Conservation (phyloP, 2,797 vertebrate species). For the Selene dorsalis region DNA sequence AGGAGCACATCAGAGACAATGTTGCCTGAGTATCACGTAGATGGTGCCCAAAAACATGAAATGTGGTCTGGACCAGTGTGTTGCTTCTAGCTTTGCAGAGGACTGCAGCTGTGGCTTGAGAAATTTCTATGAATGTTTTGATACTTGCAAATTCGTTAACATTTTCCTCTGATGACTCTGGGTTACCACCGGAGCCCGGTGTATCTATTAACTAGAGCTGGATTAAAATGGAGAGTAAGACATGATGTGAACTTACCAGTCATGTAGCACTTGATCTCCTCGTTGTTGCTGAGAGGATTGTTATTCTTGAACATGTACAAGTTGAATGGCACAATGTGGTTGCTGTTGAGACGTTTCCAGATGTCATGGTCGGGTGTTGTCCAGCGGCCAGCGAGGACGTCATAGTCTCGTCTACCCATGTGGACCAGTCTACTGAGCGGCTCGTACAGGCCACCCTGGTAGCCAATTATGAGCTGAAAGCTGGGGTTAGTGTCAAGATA, state of each 20-base stretch:
- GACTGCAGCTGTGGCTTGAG: conserved; percentile 9
- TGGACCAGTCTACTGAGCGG: conserved; percentile 95
- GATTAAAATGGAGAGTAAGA: neutral
- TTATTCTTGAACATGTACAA: conserved; percentile 99
- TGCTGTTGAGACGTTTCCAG: conserved; percentile 94
- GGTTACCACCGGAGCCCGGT: neutral
- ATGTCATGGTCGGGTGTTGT: conserved; percentile 94
- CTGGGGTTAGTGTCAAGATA: conserved; percentile 97
- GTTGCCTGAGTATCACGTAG: neutral
- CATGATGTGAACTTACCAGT: conserved; percentile 86
- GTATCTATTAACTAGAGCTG: neutral
- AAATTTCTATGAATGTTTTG: conserved; percentile 3
- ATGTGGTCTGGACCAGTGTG: conserved; percentile 1
- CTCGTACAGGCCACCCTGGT: conserved; percentile 96
- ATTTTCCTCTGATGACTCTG: neutral
- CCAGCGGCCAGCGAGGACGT: conserved; percentile 96
- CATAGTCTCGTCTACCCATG: conserved; percentile 96
- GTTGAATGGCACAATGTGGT: conserved; percentile 95
- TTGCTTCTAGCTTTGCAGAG: conserved; percentile 1
- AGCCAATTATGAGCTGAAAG: conserved; percentile 95
- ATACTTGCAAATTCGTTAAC: neutral
- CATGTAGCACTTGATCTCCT: conserved; percentile 99
- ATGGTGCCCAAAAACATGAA: neutral
- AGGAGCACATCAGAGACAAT: conserved; percentile 8
- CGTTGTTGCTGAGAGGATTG: conserved; percentile 95